These are phyloP conservation scores for Percopsis transmontana DNA, from an alignment of 2,113 vertebrate genomes.

Conservation along the genomic window DNA sequence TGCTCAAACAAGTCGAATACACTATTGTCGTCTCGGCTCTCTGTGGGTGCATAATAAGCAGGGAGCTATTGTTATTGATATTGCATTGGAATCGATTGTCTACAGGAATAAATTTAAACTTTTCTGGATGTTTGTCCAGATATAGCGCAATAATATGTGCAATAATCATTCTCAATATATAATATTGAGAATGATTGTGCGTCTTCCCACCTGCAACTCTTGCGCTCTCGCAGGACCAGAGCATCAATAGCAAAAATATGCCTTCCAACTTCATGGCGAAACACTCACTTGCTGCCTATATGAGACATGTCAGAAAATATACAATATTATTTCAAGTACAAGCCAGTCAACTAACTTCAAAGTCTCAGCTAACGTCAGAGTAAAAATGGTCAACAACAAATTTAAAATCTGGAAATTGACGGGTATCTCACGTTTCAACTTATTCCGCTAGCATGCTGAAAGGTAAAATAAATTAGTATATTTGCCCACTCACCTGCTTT, in stretches of 20 bases:
- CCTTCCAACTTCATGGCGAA: constrained; percentile 82
- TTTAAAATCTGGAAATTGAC: neutral
- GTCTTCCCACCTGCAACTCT: constrained; percentile 87
- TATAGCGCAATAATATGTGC: too few relatives aligned
- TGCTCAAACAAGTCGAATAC: constrained; percentile 96
- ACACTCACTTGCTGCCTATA: constrained; percentile 48
- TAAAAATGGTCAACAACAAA: too few relatives aligned
- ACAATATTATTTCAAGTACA: neutral
- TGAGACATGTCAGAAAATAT: neutral
- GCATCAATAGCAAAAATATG: constrained; percentile 82
- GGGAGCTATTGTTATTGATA: constrained; percentile 22
- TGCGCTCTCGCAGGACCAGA: constrained; percentile 74
- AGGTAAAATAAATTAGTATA: neutral
- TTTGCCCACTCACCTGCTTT: constrained; percentile 60
- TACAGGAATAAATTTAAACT: too few relatives aligned
- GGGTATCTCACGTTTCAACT: too few relatives aligned
- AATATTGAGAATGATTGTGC: neutral
- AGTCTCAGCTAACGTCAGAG: too few relatives aligned
- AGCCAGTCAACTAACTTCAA: neutral
- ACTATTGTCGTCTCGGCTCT: constrained; percentile 90
- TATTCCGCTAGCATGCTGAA: too few relatives aligned
- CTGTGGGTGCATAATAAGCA: constrained; percentile 70
- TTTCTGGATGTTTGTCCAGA: too few relatives aligned
- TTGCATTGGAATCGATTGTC: neutral
- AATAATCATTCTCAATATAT: neutral